Evolutionary conservation across 2,797 vertebrate species (phyloP), one percentile per base, ranked within the genome.

Genomic region (Pachyuromys duprasi): DNA sequence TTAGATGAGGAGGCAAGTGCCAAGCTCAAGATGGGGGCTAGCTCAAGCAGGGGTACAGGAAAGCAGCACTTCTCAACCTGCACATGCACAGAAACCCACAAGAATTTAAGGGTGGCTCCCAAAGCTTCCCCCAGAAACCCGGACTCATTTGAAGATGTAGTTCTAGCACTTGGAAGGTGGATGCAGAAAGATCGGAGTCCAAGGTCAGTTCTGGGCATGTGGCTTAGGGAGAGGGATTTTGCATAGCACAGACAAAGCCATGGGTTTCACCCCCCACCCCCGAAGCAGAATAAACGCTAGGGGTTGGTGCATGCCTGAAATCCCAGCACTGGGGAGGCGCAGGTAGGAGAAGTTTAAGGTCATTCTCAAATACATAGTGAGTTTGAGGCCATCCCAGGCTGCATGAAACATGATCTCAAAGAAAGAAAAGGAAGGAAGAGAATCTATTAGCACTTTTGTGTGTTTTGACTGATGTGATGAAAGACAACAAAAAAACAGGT

Each of bases 41-140:
- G n/a, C 69, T 39, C 69, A 72, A 4, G 69, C 8, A 31, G n/a
- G 86, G 33, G 3, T 3, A 5, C 18, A 45, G 74, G 62, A 72
- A 49, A n/a, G 42, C 65, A 55, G 75, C 0, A 6, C 36, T 75
- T 42, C 39, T 45, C 53, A 22, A 28, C 18, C 39, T 36, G 15
- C 5, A 4, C 0, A 13, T 72, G 31, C 39, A 60, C 45, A 8
- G 0, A 2, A 28, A 36, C 3, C 69, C 6, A 72, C 1, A 1
- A 42, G 57, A 26, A 12, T 18, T 75, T 22, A 62, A 67, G 70
- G 2, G 9, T 8, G 22, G 17, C 24, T 65, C 33, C 76, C 8
- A 18, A 7, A 2, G 5, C 11, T 45, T 49, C 74, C 63, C 55
- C 49, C 0, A 42, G 62, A 42, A 14, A 69, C 9, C 12, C 36